These are phyloP conservation scores for Aix galericulata DNA, from an alignment of 2,113 vertebrate species.

Conservation along the genomic window DNA sequence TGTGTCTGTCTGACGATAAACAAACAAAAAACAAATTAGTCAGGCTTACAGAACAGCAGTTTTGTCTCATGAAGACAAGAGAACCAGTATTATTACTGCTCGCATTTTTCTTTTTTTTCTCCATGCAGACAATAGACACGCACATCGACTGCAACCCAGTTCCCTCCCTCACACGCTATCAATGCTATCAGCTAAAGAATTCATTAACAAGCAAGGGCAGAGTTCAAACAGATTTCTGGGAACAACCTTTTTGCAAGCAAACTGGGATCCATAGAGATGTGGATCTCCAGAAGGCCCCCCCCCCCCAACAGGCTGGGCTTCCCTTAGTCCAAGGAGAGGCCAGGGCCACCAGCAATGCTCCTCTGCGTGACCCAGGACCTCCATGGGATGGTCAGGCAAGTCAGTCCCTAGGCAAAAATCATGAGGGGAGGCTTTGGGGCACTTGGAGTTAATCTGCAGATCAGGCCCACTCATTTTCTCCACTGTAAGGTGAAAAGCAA, in stretches of 20 bases:
- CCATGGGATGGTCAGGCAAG: not conserved
- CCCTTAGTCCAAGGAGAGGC: not conserved
- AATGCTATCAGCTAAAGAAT: constrained; percentile 14
- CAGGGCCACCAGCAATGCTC: not conserved
- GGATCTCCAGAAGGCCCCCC: not conserved
- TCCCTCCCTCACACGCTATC: not conserved
- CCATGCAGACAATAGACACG: not conserved
- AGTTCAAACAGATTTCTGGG: not conserved
- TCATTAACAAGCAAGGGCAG: not conserved
- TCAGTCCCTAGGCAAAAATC: not conserved
- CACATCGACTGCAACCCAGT: not conserved
- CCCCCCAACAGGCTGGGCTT: not conserved
- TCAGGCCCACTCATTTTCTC: not conserved
- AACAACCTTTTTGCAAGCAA: not conserved
- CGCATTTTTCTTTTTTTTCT: not conserved
- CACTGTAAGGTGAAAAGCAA: not conserved
- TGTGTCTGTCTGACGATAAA: constrained; percentile 82
- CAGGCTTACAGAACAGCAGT: not conserved
- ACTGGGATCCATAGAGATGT: not conserved
- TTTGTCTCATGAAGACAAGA: constrained; percentile 31
- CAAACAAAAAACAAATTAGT: not conserved
- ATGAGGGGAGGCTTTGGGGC: not conserved
- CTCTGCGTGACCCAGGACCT: not conserved
- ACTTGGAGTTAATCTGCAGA: not conserved
- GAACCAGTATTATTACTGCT: not conserved